Evolutionary conservation across 2,888 invertebrate species (phyloP), one percentile per base, ranked within the genome.

Genomic region (Hirtodrosophila confusa): DNA sequence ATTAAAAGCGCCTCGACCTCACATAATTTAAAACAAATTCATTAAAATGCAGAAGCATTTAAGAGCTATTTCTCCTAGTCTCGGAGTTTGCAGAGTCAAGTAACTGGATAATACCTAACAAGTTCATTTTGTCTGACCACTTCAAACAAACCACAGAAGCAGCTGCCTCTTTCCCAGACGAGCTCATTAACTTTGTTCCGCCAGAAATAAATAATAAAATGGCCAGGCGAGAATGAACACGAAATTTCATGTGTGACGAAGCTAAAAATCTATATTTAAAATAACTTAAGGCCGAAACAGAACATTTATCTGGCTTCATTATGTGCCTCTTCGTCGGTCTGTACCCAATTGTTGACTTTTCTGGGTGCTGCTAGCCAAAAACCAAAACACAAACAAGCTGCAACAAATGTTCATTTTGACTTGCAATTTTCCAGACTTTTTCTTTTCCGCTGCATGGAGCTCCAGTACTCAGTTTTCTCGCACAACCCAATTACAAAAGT

Each of bases 151-250:
- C 76, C 57, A 50, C 65, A 75, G 11, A 9, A 61, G 24, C 53
- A 69, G 24, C 12, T 40, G 33, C 17, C 33, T 17, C 17, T 17
- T 17, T 17, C 17, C 17, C 17, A 17, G 17, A 17, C 17, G n/a
- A 67, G 54, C 77, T 77, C 77, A 76, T 75, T 75, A 75, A 75
- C 67, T 72, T 62, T 72, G 49, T 63, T 57, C 47, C 63, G 23
- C 48, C 60, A 77, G 54, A 77, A 72, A 72, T 77, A 68, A 76
- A 58, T 64, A 72, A 72, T 72, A 56, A 72, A 54, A 55, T 57
- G 56, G 51, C 2, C 9, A 31, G 9, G 0, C 9, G 31, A 31
- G 7, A 31, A 7, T 1, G 35, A n/a, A 40, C 27, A 24, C 3
- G 4, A 7, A 9, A 31, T 6, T 48, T 45, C 40, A 33, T 64